Evolutionary conservation across 1,140 invertebrate genomes (phyloP).

Genomic region (Ditylenchus dipsaci): DNA sequence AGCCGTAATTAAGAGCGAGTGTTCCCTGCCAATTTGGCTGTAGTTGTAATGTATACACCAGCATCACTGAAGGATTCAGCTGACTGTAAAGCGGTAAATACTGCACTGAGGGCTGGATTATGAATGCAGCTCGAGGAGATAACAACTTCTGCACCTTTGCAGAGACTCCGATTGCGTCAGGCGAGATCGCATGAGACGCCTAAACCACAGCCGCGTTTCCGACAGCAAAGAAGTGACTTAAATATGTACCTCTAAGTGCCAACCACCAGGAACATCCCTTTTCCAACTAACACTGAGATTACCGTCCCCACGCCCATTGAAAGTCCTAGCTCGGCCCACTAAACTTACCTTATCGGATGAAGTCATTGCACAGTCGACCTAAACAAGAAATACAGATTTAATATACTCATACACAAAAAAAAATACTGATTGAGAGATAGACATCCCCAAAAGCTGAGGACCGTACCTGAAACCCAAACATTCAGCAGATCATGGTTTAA

Average conservation of each 20-base stretch:
- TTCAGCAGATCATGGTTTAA: no score
- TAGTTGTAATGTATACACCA: conserved; percentile 39
- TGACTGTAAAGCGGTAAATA: conserved; percentile 26
- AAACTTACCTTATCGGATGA: conserved; percentile 42
- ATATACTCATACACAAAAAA: no score
- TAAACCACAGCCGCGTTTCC: conserved; percentile 13
- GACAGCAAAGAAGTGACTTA: not conserved
- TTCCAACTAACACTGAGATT: conserved; percentile 41
- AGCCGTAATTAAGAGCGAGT: conserved; percentile 23
- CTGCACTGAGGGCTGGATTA: conserved; percentile 45
- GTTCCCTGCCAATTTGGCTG: conserved; percentile 44
- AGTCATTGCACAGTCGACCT: conserved; percentile 47
- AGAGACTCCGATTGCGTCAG: conserved; percentile 23
- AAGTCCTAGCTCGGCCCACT: conserved; percentile 37
- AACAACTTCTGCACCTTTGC: conserved; percentile 7
- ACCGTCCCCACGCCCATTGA: conserved; percentile 50
- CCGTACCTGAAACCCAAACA: conserved; percentile 18
- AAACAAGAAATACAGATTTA: no score
- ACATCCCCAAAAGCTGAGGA: conserved; percentile 41
- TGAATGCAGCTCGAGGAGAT: conserved; percentile 23
- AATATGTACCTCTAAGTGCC: conserved; percentile 38
- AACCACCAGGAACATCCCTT: conserved; percentile 8
- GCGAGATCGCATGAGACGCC: conserved; percentile 21
- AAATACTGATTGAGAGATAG: conserved; percentile 37
- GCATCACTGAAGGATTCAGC: conserved; percentile 29